phyloP scores from a whole-genome alignment of 1,140 invertebrate species.

The Heliconius congener region DNA sequence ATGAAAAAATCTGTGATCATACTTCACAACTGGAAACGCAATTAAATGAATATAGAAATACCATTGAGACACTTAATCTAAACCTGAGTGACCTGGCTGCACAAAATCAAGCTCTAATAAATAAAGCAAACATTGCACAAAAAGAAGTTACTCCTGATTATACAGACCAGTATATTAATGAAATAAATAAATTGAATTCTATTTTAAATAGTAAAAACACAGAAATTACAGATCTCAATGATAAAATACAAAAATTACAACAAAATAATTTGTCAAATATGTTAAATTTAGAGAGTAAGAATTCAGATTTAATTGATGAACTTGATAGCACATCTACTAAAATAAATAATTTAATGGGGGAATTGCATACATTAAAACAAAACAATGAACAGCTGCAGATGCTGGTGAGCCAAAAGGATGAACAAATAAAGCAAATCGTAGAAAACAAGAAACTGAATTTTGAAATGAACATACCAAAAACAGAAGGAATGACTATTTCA shows the following conservation, averaged over 20 bases:
- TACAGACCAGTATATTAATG: slow-evolving; percentile 71
- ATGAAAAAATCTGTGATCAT: slow-evolving; percentile 81
- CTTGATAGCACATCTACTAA: slow-evolving; percentile 39
- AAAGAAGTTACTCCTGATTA: slow-evolving; percentile 56
- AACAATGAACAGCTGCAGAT: slow-evolving; percentile 55
- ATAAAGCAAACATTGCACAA: slow-evolving; percentile 38
- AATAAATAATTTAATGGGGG: slow-evolving; percentile 43
- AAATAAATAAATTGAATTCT: slow-evolving; percentile 74
- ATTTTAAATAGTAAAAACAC: slow-evolving; percentile 62
- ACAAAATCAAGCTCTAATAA: slow-evolving; percentile 61
- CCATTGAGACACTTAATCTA: slow-evolving; percentile 56
- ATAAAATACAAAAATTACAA: slow-evolving; percentile 56
- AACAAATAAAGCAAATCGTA: slow-evolving; percentile 67
- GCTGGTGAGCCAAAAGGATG: slow-evolving; percentile 57
- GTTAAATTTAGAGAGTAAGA: slow-evolving; percentile 54
- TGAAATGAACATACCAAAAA: slow-evolving; percentile 78
- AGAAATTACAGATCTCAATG: slow-evolving; percentile 63
- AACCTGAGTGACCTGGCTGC: slow-evolving; percentile 60
- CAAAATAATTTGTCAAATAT: slow-evolving; percentile 45
- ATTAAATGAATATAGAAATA: slow-evolving; percentile 62
- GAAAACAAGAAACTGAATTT: slow-evolving; percentile 69
- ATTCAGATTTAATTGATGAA: slow-evolving; percentile 50
- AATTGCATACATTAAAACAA: slow-evolving; percentile 33
- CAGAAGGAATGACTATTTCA: slow-evolving; percentile 74
- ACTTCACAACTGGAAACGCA: slow-evolving; percentile 60